A percentile compares a stretch with the other conserved stretches of the same genome.
Conservation (phyloP, 2,113 vertebrate species). For the Microcebus lehilahytsara region DNA sequence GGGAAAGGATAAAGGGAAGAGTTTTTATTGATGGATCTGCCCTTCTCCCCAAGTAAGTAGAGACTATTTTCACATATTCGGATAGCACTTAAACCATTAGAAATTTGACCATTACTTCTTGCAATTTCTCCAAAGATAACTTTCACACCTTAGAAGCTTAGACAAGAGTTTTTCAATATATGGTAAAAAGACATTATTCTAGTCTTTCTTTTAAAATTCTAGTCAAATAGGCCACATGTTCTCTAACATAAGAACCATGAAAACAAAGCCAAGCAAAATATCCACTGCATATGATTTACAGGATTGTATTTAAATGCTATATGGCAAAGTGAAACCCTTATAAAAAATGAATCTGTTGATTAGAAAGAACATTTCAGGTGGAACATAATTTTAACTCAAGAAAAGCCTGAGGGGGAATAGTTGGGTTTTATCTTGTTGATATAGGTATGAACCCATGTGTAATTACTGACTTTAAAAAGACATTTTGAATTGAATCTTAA, state of each 20-base stretch:
- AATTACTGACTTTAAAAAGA: background rate
- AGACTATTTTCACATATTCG: background rate
- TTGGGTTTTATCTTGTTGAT: slow-evolving; percentile 29
- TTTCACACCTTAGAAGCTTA: background rate
- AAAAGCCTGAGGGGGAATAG: background rate
- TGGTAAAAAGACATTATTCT: background rate
- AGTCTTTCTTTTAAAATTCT: background rate
- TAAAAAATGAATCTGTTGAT: background rate
- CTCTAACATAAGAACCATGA: background rate
- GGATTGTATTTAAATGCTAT: background rate
- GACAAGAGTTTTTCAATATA: background rate
- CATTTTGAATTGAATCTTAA: background rate
- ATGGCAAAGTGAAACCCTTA: background rate
- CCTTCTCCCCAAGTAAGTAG: background rate
- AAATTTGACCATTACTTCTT: background rate
- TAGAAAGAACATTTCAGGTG: slow-evolving; percentile 20
- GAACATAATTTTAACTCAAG: slow-evolving; percentile 27
- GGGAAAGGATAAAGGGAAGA: background rate
- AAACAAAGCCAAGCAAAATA: background rate
- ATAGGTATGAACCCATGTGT: background rate
- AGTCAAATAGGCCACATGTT: background rate
- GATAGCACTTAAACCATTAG: background rate
- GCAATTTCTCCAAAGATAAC: background rate
- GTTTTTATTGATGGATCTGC: background rate
- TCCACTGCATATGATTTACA: background rate